Percentiles rank a stretch among this genome's conserved stretches.
These are phyloP conservation scores for Triops cancriformis DNA, from an alignment of 1,140 invertebrate species.

Conservation along the genomic window DNA sequence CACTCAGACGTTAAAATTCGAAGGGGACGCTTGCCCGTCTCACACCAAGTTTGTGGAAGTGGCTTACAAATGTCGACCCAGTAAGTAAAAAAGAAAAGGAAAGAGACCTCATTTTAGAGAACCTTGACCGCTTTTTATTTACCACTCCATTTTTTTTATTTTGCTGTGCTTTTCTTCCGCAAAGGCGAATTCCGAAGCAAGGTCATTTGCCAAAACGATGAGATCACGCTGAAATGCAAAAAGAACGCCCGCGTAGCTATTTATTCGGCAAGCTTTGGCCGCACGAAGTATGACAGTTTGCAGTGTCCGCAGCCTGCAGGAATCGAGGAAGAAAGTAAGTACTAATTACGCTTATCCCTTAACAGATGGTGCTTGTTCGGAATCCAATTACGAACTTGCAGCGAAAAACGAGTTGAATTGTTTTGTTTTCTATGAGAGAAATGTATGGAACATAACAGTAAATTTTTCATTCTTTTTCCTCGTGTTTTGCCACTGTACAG, in stretches of 20 bases:
- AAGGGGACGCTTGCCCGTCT: constrained; percentile 76
- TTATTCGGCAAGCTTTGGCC: constrained; percentile 80
- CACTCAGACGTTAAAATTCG: constrained; percentile 46
- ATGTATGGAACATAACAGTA: not conserved
- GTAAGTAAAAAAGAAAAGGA: constrained; percentile 53
- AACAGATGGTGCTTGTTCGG: constrained; percentile 3
- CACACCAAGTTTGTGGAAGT: constrained; percentile 77
- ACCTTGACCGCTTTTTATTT: constrained; percentile 13
- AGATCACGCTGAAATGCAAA: constrained; percentile 69
- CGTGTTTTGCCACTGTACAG: constrained; percentile 45
- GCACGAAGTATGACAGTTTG: constrained; percentile 76
- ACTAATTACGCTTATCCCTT: constrained; percentile 18
- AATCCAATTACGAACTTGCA: not conserved
- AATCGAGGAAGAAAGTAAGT: constrained; percentile 78
- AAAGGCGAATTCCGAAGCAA: constrained; percentile 83
- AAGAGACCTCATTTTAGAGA: constrained; percentile 1
- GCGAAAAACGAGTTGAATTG: not conserved
- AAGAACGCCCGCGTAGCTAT: constrained; percentile 75
- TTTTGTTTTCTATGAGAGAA: not conserved
- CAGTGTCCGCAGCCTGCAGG: constrained; percentile 78
- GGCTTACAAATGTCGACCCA: constrained; percentile 87
- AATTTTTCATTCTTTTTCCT: not conserved
- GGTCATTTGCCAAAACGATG: constrained; percentile 81
- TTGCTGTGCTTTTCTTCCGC: constrained; percentile 39
- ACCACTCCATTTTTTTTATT: not conserved